phyloP scores from a whole-genome alignment of 2,113 vertebrate genomes.

The Equus quagga region DNA sequence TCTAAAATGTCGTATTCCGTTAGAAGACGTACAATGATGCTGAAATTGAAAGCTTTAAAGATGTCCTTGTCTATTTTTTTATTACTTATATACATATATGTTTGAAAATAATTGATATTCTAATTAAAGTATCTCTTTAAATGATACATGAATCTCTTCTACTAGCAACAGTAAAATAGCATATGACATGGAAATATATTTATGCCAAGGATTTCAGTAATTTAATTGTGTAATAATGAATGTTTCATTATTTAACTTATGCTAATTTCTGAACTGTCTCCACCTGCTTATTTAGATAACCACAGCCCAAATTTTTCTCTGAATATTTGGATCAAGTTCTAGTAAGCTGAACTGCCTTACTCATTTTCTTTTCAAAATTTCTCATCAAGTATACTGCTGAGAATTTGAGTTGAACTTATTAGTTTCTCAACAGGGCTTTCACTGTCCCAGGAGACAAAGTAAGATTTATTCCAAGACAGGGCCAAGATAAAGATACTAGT shows the following conservation, averaged over 20 bases:
- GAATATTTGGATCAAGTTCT: conserved; percentile 64
- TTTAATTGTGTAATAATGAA: conserved; percentile 72
- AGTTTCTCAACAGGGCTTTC: conserved; percentile 74
- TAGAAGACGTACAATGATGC: conserved; percentile 15
- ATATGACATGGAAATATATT: conserved; percentile 56
- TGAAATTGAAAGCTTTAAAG: conserved; percentile 54
- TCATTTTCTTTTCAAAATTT: conserved; percentile 66
- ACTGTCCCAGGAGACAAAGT: conserved; percentile 56
- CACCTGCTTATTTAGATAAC: conserved; percentile 75
- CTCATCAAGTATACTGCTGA: conserved; percentile 59
- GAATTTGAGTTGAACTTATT: conserved; percentile 70
- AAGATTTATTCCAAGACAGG: conserved; percentile 70
- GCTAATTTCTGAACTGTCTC: conserved; percentile 69
- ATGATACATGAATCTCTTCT: conserved; percentile 59
- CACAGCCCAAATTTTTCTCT: conserved; percentile 55
- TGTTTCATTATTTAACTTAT: conserved; percentile 73
- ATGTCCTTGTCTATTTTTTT: conserved; percentile 43
- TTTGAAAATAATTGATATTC: conserved; percentile 68
- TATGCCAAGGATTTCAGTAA: conserved; percentile 70
- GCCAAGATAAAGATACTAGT: conserved; percentile 75
- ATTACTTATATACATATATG: conserved; percentile 47
- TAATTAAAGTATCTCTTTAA: conserved; percentile 76
- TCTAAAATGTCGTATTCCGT: conserved; percentile 55
- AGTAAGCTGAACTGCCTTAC: background rate
- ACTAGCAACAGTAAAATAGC: conserved; percentile 66